A percentile compares a stretch with the other conserved stretches of the same genome.
phyloP scores from a whole-genome alignment of 2,113 vertebrate species.

The Campylorhamphus procurvoides region DNA sequence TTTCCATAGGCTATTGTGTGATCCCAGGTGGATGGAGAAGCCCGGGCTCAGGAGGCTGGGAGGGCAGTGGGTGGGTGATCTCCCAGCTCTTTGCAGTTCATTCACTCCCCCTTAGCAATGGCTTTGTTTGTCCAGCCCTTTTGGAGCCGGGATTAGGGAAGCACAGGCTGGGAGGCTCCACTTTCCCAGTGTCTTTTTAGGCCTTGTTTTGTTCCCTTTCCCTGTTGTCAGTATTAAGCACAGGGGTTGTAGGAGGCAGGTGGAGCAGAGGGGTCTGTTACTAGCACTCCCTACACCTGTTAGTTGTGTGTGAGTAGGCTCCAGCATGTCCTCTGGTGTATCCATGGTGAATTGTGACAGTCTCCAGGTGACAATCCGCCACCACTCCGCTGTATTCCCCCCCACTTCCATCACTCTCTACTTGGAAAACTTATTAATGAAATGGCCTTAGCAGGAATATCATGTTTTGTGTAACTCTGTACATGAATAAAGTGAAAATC shows the following conservation, averaged over 20 bases:
- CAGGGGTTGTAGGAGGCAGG: neutral
- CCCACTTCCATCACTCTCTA: neutral
- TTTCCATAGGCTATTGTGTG: neutral
- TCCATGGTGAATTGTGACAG: slow-evolving; percentile 34
- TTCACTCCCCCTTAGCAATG: neutral
- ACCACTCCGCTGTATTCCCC: neutral
- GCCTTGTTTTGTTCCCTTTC: neutral
- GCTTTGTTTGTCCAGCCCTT: neutral
- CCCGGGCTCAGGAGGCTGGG: fast-evolving
- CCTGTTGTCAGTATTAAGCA: neutral
- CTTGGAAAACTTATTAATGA: slow-evolving; percentile 14
- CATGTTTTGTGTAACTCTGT: slow-evolving; percentile 76
- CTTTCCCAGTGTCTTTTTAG: neutral
- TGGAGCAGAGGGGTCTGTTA: neutral
- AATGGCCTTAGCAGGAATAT: slow-evolving; percentile 58
- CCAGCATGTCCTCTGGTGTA: slow-evolving; percentile 75
- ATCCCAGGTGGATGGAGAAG: neutral
- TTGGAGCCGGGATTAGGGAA: neutral
- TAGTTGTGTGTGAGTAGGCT: slow-evolving; percentile 31
- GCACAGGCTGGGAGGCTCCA: neutral
- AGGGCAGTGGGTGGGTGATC: fast-evolving
- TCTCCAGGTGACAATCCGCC: neutral
- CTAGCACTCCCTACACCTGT: neutral
- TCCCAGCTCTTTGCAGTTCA: neutral
- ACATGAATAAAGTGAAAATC: slow-evolving; percentile 84